Evolutionary conservation across 2,797 vertebrate genomes (phyloP), one percentile per base, ranked within the genome.

Genomic region (Helicolenus hilgendorfi): DNA sequence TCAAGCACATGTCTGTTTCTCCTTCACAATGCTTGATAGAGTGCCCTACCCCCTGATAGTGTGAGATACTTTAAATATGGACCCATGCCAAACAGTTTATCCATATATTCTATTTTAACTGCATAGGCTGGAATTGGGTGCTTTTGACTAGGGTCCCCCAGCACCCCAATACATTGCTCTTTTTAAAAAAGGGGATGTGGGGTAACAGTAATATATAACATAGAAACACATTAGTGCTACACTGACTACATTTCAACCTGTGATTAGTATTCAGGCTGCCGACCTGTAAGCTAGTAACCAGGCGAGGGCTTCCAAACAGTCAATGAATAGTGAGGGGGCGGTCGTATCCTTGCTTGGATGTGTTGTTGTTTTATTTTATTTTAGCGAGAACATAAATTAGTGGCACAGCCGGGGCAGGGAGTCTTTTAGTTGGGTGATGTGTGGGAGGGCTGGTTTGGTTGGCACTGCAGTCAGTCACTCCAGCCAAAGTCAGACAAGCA

Each of bases 321-420:
- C 64, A 27, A 3, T 83, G 79, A 85, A 81, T 24, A 84, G 78
- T 31, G 58, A 84, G 36, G 11, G 59, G 86, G 77, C 2, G 64
- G 82, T 38, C 2, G 73, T 59, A 9, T 79, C 41, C 64, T 49
- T 35, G 41, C 59, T 76, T 13, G 29, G 27, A 64, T 53, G 72
- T 9, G 65, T 77, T 77, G 77, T 83, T 63, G 14, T 76, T 79
- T 60, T 65, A 3, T 55, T 78, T 84, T 20, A 2, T 81, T 73
- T 72, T 22, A 71, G 83, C 53, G 59, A 78, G 79, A 58, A 49
- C 86, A 88, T 91, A 82, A 90, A 82, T 83, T 53, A 91, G 79
- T 72, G 68, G 41, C 56, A 3, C 36, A 68, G 41, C 22, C 20
- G 15, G 22, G 49, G 56, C 64, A 55, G 20, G n/a, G 55, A 55